Conservation (phyloP, 2,113 vertebrate species). For the Pteronura brasiliensis region DNA sequence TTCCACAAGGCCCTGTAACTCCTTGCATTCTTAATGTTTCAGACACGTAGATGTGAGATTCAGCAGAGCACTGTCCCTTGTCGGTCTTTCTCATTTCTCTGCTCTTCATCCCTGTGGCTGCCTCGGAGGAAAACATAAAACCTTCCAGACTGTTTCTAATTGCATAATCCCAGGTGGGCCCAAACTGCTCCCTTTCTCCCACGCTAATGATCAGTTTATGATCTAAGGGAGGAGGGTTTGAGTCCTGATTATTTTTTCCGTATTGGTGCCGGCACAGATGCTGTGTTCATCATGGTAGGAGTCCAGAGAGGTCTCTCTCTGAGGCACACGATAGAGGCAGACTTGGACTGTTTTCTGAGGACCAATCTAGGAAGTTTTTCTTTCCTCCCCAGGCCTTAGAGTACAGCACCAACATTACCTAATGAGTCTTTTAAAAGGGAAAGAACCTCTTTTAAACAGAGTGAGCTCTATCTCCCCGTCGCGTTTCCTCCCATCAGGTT, state of each 20-base stretch:
- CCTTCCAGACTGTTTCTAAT: slow-evolving; percentile 32
- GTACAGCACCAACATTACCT: background rate
- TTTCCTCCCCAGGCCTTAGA: background rate
- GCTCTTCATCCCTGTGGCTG: background rate
- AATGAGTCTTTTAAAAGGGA: background rate
- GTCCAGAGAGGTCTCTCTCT: background rate
- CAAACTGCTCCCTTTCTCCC: background rate
- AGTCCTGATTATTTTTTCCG: background rate
- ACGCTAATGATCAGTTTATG: background rate
- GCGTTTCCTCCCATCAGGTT: background rate
- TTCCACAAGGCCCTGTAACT: background rate
- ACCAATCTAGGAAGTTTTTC: background rate
- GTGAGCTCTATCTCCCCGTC: background rate
- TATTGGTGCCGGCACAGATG: background rate
- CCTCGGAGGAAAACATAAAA: slow-evolving; percentile 23
- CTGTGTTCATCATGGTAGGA: background rate
- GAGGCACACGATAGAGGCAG: background rate
- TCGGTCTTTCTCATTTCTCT: background rate
- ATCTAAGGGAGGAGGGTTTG: background rate
- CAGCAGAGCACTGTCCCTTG: background rate
- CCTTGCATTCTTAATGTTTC: background rate
- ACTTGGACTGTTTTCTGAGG: background rate
- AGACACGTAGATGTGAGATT: background rate
- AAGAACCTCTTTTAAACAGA: background rate
- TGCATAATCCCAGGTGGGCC: background rate